Percentiles rank a stretch among this genome's conserved stretches.
phyloP scores from a whole-genome alignment of 2,113 vertebrate species.

The Nesogale talazaci region DNA sequence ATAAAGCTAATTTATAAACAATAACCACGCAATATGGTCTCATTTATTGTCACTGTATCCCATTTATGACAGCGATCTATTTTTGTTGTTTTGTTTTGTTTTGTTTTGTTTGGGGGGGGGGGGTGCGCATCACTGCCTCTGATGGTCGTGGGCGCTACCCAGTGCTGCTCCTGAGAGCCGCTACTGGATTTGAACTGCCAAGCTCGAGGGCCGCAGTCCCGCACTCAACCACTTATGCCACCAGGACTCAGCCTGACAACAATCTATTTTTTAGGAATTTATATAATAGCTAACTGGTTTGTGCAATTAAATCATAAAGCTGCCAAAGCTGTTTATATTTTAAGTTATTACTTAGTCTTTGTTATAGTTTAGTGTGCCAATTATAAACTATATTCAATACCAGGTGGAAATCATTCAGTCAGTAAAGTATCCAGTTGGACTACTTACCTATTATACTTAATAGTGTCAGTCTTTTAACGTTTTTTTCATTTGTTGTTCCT shows the following conservation, averaged over 20 bases:
- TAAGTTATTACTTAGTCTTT: too few relatives aligned
- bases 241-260: too few relatives aligned
- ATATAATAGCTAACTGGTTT: slow-evolving; percentile 31
- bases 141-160: too few relatives aligned
- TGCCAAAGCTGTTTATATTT: slow-evolving; percentile 10
- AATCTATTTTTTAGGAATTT: slow-evolving; percentile 20
- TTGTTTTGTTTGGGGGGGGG: too few relatives aligned
- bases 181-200: too few relatives aligned
- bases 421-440: slow-evolving; percentile 6
- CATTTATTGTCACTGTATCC: slow-evolving; percentile 28
- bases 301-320: not conserved
- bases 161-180: too few relatives aligned
- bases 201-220: too few relatives aligned
- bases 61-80: too few relatives aligned
- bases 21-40: not conserved
- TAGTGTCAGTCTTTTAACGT: slow-evolving; percentile 38
- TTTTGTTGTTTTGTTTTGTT: too few relatives aligned
- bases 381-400: slow-evolving; percentile 36
- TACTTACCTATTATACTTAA: slow-evolving; percentile 14
- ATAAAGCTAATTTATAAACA: not conserved
- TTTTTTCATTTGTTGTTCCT: slow-evolving; percentile 65
- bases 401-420: not conserved
- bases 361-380: too few relatives aligned
- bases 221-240: too few relatives aligned
- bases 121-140: too few relatives aligned